Percentiles rank a stretch among this genome's conserved stretches.
Evolutionary conservation across 2,113 vertebrate genomes (phyloP).

Genomic region (Hypomesus transpacificus): DNA sequence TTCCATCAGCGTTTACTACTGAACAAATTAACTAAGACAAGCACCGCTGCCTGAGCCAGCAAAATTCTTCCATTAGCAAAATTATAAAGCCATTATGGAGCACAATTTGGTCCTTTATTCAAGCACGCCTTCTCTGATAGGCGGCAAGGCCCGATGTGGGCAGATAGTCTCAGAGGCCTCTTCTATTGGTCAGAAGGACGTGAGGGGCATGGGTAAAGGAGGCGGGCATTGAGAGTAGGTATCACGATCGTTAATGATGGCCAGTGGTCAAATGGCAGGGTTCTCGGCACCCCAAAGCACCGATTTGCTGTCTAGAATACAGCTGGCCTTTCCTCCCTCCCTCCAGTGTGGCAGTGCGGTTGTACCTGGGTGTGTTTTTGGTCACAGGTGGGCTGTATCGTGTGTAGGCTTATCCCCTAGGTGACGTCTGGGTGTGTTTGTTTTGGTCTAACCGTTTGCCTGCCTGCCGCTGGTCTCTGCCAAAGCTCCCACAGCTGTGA

Average conservation of each 20-base stretch:
- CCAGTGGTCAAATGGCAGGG: neutral
- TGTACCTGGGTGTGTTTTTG: neutral
- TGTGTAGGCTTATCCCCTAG: too few species aligned
- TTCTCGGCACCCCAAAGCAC: neutral
- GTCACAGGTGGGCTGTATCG: neutral
- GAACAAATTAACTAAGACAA: slow-evolving; percentile 73
- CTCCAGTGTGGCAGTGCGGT: neutral
- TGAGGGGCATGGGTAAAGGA: neutral
- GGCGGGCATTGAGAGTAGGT: neutral
- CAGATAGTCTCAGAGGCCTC: slow-evolving; percentile 7
- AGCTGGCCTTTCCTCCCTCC: neutral
- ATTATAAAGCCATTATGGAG: slow-evolving; percentile 63
- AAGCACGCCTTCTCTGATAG: slow-evolving; percentile 15
- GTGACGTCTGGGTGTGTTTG: too few species aligned
- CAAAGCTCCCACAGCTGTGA: too few species aligned
- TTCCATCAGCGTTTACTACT: slow-evolving; percentile 75
- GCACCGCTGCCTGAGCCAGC: slow-evolving; percentile 68
- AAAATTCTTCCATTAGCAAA: slow-evolving; percentile 67
- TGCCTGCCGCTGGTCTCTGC: too few species aligned
- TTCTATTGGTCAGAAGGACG: neutral
- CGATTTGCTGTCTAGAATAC: neutral
- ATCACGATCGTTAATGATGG: too few species aligned
- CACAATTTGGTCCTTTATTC: slow-evolving; percentile 54
- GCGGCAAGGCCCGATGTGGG: slow-evolving; percentile 23
- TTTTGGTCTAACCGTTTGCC: too few species aligned